Evolutionary conservation across 1,140 invertebrate species (phyloP), one percentile per base, ranked within the genome.

Genomic region (Hyposmocoma kahamanoa): DNA sequence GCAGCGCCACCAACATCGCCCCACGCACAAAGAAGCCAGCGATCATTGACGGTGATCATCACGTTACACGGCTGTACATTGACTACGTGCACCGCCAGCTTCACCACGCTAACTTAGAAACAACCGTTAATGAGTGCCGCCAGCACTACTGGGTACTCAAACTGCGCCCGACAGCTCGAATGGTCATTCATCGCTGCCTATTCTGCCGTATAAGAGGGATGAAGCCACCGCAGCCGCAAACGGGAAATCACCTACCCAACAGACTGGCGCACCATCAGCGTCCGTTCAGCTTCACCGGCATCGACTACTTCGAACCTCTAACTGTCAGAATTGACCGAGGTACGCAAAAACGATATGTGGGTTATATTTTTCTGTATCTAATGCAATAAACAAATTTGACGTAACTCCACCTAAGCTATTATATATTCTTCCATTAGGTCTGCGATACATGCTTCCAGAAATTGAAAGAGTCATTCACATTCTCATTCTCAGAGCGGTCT

Each of bases 321-420:
- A 11, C 5, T 5, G 24, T 26, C 24, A 26, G 5, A 6, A 11
- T 26, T 26, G 24, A 11, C 24, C 24, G 24, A 6, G 11, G 24
- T 6, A 26, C 21, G 42, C 30, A 39, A 38, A 51, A 51, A 30
- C 32, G 41, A 36, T 51, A 51, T 44, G 21, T 19, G n/a, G n/a
- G n/a, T n/a, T n/a, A n/a, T n/a, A n/a, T n/a, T n/a, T n/a, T n/a
- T n/a, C n/a, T n/a, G n/a, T n/a, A n/a, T n/a, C n/a, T n/a, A n/a
- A n/a, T n/a, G n/a, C n/a, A n/a, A n/a, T n/a, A n/a, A n/a, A n/a
- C n/a, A n/a, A n/a, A n/a, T n/a, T n/a, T n/a, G n/a, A n/a, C n/a
- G n/a, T n/a, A n/a, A n/a, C n/a, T n/a, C n/a, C n/a, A n/a, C n/a
- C n/a, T n/a, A n/a, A n/a, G n/a, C n/a, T n/a, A n/a, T n/a, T n/a